phyloP scores from a whole-genome alignment of 2,113 vertebrate genomes.

The Brachypteracias leptosomus region DNA sequence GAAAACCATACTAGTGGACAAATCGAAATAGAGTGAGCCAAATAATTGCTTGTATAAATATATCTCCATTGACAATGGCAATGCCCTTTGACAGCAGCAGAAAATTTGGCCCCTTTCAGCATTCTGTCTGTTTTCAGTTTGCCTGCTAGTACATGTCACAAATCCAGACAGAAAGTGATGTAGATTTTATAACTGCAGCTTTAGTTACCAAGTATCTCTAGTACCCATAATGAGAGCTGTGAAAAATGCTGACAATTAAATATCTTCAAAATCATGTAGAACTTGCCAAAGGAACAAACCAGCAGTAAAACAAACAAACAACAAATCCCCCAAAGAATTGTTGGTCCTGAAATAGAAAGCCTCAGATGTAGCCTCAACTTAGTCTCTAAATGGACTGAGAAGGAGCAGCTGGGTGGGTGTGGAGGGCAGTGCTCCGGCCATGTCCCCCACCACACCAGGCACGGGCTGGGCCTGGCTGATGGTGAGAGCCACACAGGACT shows the following conservation, averaged over 20 bases:
- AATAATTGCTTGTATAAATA: not conserved
- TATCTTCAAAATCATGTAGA: not conserved
- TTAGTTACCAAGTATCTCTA: not conserved
- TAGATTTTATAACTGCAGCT: not conserved
- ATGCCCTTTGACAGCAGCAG: not conserved
- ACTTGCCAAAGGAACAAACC: not conserved
- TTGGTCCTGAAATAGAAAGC: not conserved
- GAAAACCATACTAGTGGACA: not conserved
- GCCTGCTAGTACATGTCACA: not conserved
- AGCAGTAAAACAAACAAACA: not conserved
- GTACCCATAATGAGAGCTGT: not conserved
- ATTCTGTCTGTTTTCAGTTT: not conserved
- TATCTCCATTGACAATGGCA: not conserved
- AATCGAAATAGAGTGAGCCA: not conserved
- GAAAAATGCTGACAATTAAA: not conserved
- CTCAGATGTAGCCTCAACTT: not conserved
- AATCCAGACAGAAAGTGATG: not conserved
- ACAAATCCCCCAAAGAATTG: not conserved
- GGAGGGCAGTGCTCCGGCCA: accelerated
- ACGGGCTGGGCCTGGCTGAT: accelerated
- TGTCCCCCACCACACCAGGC: not conserved
- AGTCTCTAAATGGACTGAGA: too few relatives aligned
- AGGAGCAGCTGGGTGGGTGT: not conserved
- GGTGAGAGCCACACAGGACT: not conserved
- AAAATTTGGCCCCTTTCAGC: not conserved